Evolutionary conservation across 2,797 vertebrate genomes (phyloP), one percentile per base, ranked within the genome.

Genomic region (Philypnodon macrostomus): DNA sequence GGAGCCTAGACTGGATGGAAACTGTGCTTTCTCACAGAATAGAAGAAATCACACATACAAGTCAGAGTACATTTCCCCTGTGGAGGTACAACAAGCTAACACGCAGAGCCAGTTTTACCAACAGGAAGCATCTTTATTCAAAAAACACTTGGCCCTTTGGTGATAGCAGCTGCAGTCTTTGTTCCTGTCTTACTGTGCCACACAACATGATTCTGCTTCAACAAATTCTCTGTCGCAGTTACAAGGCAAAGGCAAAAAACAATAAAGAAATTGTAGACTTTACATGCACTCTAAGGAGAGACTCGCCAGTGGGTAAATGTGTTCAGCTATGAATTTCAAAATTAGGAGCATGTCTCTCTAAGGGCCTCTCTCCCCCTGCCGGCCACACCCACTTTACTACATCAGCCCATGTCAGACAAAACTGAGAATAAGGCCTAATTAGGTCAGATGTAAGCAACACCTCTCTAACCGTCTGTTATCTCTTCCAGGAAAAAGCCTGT

Each of bases 151-250:
- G 65, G 67, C 70, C 39, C 77, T 75, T 68, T 74, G 77, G 75
- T 77, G 80, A 77, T 70, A 59, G 80, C 50, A 67, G 68, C 70
- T 75, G 63, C 77, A 73, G 73, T 73, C 73, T 80, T 73, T 69
- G 73, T 81, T 74, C 62, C 66, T 52, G 72, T 69, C 70, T 63
- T 44, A 73, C 74, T 67, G 62, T 37, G 47, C 70, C 49, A 40
- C 67, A 63, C 75, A 64, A 73, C 62, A 45, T 42, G 45, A 81
- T 55, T 48, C 60, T 16, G 21, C 60, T 72, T 75, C 59, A 67
- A 48, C 58, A 31, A 67, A 66, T 67, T 47, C 60, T 77, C 63
- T 62, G 64, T 68, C 70, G 78, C 76, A 68, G 54, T 69, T 75
- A 70, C 62, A 82, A 58, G 71, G 64, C 63, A 73, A 15, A 32